These are phyloP conservation scores for Acleris literana DNA, from an alignment of 2,888 invertebrate genomes.

Conservation along the genomic window DNA sequence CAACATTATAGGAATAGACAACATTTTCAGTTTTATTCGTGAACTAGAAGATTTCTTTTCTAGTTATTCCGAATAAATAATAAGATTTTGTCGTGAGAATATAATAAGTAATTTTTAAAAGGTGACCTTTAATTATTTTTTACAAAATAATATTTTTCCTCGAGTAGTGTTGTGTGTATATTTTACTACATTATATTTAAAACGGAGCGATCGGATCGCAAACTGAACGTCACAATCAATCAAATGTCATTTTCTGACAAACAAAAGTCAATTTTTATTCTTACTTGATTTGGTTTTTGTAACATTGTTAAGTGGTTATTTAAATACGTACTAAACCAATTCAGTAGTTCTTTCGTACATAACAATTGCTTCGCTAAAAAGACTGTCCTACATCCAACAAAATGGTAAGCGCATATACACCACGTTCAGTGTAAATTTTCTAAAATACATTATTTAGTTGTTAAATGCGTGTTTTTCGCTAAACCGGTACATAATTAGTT, in stretches of 20 bases:
- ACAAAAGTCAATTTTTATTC: background rate
- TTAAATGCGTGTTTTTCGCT: background rate
- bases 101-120: too few species aligned
- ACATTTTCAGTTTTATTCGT: conserved; percentile 1
- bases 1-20: conserved; percentile 27
- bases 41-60: too few species aligned
- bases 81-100: too few species aligned
- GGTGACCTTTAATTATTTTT: too few species aligned
- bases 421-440: background rate
- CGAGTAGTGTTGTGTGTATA: too few species aligned
- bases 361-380: background rate
- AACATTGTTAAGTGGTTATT: background rate
- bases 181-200: too few species aligned
- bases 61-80: too few species aligned
- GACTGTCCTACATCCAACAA: background rate
- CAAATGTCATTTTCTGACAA: background rate
- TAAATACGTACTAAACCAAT: background rate
- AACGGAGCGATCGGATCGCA: too few species aligned
- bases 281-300: background rate
- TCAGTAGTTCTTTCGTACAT: background rate
- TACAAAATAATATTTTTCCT: too few species aligned
- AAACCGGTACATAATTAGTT: background rate
- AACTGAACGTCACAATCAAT: background rate
- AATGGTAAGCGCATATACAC: conserved; percentile 15
- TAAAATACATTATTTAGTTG: background rate